Evolutionary conservation across 2,888 invertebrate genomes (phyloP), one percentile per base, ranked within the genome.

Genomic region (Drosophila pseudotalamancana): DNA sequence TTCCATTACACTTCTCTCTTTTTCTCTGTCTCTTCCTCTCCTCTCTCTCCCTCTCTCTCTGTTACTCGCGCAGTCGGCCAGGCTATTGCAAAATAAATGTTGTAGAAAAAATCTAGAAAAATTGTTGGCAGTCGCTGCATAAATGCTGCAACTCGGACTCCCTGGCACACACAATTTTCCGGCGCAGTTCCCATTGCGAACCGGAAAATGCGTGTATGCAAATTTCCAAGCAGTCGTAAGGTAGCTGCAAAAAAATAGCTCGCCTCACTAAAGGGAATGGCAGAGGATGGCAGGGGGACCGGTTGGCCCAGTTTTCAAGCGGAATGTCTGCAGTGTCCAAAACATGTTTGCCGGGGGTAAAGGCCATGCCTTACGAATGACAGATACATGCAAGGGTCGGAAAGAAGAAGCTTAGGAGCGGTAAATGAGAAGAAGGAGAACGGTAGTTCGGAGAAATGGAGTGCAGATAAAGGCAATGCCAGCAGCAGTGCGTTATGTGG

Each of bases 191-290:
- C 32, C 66, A 43, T 27, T 32, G 45, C 50, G 12, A 16, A 29
- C 35, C 65, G 62, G 55, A 55, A 86, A 80, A 80, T 80, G 83
- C 86, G 86, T 86, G 53, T 56, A 82, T 83, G 83, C 65, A 86
- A 84, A 86, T 80, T 77, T 68, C 6, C 51, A 31, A 48, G 54
- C 61, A 75, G 46, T 46, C 32, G 34, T 42, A 37, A 61, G 63
- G 42, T 45, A 37, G 35, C 27, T 9, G 9, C 42, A 25, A 51
- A 61, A 67, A 64, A 50, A 54, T 48, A 18, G 46, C 46, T 59
- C 45, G 61, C 32, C 32, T 6, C 32, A 23, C 43, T 40, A 68
- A 57, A n/a, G 35, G 12, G 9, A 11, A n/a, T n/a, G 14, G 40
- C 12, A 29, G 6, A 11, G 16, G n/a, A 3, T 16, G 12, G 5